These are phyloP conservation scores for Melieria omissa DNA, from an alignment of 2,888 invertebrate genomes.

Conservation along the genomic window DNA sequence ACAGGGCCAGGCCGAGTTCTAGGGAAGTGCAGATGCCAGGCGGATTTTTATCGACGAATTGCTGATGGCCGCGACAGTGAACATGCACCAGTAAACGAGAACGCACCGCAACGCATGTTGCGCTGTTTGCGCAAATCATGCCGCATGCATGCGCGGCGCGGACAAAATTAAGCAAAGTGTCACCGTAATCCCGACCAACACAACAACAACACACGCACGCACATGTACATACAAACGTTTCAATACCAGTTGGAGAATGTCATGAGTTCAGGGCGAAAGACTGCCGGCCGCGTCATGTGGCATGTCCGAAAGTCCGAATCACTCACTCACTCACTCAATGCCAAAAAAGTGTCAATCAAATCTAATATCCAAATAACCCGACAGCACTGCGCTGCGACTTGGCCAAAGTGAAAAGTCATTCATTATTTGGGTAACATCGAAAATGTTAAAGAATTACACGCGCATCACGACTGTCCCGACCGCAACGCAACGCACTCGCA, in stretches of 20 bases:
- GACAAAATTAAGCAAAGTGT: background rate
- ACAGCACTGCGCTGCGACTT: background rate
- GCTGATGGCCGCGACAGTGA: conserved; percentile 26
- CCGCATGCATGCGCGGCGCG: too few species aligned
- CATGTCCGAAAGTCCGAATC: conserved; percentile 16
- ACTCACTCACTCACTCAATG: conserved; percentile 22
- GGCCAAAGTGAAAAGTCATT: conserved; percentile 31
- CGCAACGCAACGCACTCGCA: background rate
- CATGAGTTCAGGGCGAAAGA: too few species aligned
- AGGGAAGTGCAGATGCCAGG: conserved; percentile 20
- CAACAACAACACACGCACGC: background rate
- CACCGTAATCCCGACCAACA: conserved; percentile 20
- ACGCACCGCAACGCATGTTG: background rate
- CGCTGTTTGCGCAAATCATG: conserved; percentile 23
- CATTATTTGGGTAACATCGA: conserved; percentile 10
- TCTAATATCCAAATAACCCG: background rate
- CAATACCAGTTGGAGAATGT: too few species aligned
- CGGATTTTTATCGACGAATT: conserved; percentile 34
- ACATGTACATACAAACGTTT: background rate
- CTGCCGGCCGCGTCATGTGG: background rate
- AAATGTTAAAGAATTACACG: conserved; percentile 26
- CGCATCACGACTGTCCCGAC: conserved; percentile 19
- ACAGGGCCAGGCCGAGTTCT: conserved; percentile 20
- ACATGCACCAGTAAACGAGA: conserved; percentile 11
- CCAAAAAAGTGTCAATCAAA: conserved; percentile 21